These are phyloP conservation scores for Pseudomyrmex sp. DNA, from an alignment of 1,140 invertebrate species.

Conservation along the genomic window DNA sequence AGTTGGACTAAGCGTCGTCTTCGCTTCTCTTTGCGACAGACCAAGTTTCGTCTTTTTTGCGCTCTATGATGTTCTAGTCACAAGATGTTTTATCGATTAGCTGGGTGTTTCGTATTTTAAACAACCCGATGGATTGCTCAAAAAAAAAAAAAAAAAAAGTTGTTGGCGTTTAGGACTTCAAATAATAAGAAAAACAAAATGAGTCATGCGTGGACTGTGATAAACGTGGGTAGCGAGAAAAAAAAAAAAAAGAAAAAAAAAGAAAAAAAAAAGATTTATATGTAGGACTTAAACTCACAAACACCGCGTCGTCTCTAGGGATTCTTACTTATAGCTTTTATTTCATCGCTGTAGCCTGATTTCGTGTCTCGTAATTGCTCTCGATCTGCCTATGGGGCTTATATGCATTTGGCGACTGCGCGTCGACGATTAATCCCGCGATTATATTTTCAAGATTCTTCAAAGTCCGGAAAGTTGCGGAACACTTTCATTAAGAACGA, in stretches of 20 bases:
- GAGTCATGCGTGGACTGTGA: slow-evolving; percentile 85
- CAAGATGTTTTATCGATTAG: slow-evolving; percentile 79
- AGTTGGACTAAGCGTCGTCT: slow-evolving; percentile 76
- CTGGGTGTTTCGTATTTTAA: slow-evolving; percentile 74
- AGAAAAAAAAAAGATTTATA: slow-evolving; percentile 67
- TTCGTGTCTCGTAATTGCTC: slow-evolving; percentile 35
- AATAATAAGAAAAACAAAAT: slow-evolving; percentile 79
- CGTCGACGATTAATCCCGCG: slow-evolving; percentile 25
- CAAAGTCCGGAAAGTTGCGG: neutral
- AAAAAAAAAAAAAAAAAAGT: slow-evolving; percentile 81
- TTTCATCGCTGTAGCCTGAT: slow-evolving; percentile 55
- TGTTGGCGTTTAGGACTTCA: slow-evolving; percentile 83
- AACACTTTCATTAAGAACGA: slow-evolving; percentile 36
- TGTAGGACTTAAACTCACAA: slow-evolving; percentile 65
- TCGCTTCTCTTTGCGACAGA: slow-evolving; percentile 64
- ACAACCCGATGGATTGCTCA: slow-evolving; percentile 80
- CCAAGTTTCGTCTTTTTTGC: slow-evolving; percentile 69
- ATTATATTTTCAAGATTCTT: slow-evolving; percentile 22
- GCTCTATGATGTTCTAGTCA: slow-evolving; percentile 83
- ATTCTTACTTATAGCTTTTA: slow-evolving; percentile 63
- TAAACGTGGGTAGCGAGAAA: slow-evolving; percentile 80
- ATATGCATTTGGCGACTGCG: slow-evolving; percentile 14
- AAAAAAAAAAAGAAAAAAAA: too few relatives aligned
- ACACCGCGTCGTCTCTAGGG: slow-evolving; percentile 60
- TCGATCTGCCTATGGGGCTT: slow-evolving; percentile 72